Evolutionary conservation across 2,113 vertebrate genomes (phyloP).

Genomic region (Proteles cristata): DNA sequence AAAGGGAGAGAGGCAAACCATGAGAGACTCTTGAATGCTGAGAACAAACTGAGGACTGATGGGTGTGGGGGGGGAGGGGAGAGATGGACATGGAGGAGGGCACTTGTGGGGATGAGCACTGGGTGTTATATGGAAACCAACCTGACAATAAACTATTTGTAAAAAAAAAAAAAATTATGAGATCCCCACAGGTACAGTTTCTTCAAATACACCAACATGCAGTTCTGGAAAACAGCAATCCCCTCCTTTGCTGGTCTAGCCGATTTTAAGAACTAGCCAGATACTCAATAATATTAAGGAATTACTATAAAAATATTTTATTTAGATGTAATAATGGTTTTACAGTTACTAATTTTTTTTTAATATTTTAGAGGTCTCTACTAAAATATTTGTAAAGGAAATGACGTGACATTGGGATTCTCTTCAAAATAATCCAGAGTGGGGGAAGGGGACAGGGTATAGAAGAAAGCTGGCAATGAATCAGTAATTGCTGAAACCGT

Average conservation of each 20-base stretch:
- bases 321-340: neutral
- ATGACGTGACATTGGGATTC: neutral
- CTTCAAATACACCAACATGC: slow-evolving; percentile 93
- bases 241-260: slow-evolving; percentile 93
- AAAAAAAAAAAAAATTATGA: neutral
- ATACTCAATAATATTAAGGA: neutral
- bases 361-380: slow-evolving; percentile 11
- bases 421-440: neutral
- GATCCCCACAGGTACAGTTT: slow-evolving; percentile 97
- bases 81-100: too few relatives aligned
- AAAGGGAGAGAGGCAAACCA: too few relatives aligned
- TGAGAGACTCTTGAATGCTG: too few relatives aligned
- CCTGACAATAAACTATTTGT: too few relatives aligned
- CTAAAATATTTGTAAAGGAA: slow-evolving; percentile 4
- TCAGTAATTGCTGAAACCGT: neutral
- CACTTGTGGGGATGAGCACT: too few relatives aligned
- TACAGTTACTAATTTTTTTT: neutral
- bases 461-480: neutral
- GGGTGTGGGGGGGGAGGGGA: too few relatives aligned
- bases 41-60: too few relatives aligned
- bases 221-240: slow-evolving; percentile 93
- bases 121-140: too few relatives aligned
- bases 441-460: too few relatives aligned
- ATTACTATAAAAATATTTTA: slow-evolving; percentile 2
- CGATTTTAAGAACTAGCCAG: slow-evolving; percentile 21